Evolutionary conservation across 2,888 invertebrate genomes (phyloP), one percentile per base, ranked within the genome.

Genomic region (Pterobdella sp.): DNA sequence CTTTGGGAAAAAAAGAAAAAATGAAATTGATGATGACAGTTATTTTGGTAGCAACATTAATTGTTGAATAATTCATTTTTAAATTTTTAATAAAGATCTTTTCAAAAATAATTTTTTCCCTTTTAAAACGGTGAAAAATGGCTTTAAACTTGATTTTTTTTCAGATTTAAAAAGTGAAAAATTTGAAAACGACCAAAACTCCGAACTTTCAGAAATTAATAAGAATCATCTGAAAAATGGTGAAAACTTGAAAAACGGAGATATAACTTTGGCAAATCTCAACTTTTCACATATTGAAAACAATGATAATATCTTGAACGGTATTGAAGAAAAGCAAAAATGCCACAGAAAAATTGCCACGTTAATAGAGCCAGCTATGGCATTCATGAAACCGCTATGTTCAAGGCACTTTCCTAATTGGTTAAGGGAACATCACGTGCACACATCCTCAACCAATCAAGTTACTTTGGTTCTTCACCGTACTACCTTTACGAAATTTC

Each of bases 361-460:
- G 18, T 26, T 69, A 2, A 31, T 29, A 26, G 69, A 69, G 37
- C 69, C 69, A 7, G 69, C 29, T 32, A 14, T 69, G 4, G 29
- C 69, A 0, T 32, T 69, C 26, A 34, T 69, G 31, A 69, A 69
- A 52, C 49, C n/a, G 14, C 29, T 69, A 18, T 69, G 69, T 49
- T n/a, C n/a, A 18, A 14, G 18, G 18, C n/a, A 52, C 18, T n/a
- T 32, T 31, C 32, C 32, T 71, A 31, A 60, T 71, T 71, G 60
- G 71, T 31, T 56, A 35, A 71, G 71, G 36, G 29, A 18, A 18
- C 60, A 63, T 71, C 71, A 71, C 71, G 71, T 71, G 71, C 63
- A 71, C 32, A 71, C 71, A 32, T 71, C 71, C 14, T n/a, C 35
- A 10, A 60, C 71, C 34, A 71, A 71, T 60, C 71, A 63, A 4